Conservation (phyloP, 2,797 vertebrate species). For the Labroides dimidiatus region DNA sequence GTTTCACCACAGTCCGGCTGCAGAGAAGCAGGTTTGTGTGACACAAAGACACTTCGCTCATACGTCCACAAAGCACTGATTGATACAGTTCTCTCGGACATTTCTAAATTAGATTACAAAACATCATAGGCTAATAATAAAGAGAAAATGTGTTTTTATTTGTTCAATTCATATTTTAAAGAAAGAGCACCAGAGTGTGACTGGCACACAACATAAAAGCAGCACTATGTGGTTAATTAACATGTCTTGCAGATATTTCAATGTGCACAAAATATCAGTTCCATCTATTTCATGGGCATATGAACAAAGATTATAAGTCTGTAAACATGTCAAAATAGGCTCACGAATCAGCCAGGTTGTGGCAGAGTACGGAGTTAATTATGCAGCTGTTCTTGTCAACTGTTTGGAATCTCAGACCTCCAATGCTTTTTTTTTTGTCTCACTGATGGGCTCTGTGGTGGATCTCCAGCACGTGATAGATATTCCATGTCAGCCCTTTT, state of each 20-base stretch:
- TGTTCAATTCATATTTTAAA: too few relatives aligned
- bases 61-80: background rate
- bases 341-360: too few relatives aligned
- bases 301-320: background rate
- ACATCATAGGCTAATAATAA: background rate
- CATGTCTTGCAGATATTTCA: background rate
- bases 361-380: background rate
- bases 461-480: conserved; percentile 18
- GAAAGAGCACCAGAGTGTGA: too few relatives aligned
- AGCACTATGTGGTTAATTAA: too few relatives aligned
- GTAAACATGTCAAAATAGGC: too few relatives aligned
- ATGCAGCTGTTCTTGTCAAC: background rate
- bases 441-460: background rate
- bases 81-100: too few relatives aligned
- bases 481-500: conserved; percentile 22
- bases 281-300: background rate
- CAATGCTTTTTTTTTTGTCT: background rate
- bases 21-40: background rate
- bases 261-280: background rate
- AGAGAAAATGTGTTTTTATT: too few relatives aligned
- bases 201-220: too few relatives aligned
- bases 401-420: background rate
- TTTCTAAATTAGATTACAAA: background rate
- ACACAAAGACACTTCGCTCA: background rate
- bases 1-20: conserved; percentile 22